A percentile compares a stretch with the other conserved stretches of the same genome.
These are phyloP conservation scores for Psittacus erithacus DNA, from an alignment of 2,113 vertebrate species.

Conservation along the genomic window DNA sequence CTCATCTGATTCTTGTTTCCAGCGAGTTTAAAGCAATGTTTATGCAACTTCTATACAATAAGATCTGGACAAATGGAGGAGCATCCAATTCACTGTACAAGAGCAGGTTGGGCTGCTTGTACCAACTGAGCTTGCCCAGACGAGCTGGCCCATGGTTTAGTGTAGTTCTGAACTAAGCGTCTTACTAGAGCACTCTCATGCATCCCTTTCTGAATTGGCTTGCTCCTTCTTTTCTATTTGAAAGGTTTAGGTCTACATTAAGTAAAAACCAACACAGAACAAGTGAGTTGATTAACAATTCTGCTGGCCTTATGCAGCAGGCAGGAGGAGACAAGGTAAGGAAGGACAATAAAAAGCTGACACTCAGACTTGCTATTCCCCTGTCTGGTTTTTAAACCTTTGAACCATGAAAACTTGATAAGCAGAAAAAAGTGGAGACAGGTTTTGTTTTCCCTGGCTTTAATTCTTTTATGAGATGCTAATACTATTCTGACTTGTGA, in stretches of 20 bases:
- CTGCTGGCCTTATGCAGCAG: background rate
- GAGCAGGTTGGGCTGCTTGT: background rate
- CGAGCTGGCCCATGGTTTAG: background rate
- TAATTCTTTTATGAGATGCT: background rate
- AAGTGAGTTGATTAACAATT: background rate
- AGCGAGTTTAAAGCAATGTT: slow-evolving; percentile 1
- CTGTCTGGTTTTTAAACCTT: background rate
- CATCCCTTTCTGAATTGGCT: background rate
- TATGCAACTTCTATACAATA: background rate
- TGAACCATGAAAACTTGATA: background rate
- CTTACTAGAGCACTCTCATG: background rate
- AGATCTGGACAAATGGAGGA: background rate
- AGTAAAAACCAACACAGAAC: background rate
- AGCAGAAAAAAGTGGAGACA: background rate
- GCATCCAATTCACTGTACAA: background rate
- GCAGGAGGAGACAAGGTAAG: background rate
- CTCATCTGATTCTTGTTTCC: background rate
- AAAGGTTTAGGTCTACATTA: background rate
- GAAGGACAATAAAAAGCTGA: background rate
- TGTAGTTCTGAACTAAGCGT: background rate
- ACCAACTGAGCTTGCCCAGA: background rate
- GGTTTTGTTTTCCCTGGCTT: background rate
- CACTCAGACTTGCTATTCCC: background rate
- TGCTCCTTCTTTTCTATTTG: background rate
- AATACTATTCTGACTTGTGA: background rate